Evolutionary conservation across 2,113 vertebrate species (phyloP).

Genomic region (Tenebrosternarchus preto): DNA sequence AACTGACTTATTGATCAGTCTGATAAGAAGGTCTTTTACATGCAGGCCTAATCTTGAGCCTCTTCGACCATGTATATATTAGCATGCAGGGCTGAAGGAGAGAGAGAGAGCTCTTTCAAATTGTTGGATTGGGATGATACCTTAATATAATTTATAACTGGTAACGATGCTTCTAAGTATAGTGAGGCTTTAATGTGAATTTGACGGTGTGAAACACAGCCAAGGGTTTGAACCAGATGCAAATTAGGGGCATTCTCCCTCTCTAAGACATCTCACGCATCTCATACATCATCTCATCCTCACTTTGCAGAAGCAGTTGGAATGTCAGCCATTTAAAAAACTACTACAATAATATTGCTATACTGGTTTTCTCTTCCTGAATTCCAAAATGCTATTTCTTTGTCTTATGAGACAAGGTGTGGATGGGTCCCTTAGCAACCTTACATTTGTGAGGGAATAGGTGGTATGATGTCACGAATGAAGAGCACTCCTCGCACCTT

Average conservation of each 20-base stretch:
- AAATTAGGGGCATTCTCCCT: no score
- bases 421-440: constrained; percentile 33
- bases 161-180: no score
- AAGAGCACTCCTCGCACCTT: constrained; percentile 22
- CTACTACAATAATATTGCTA: not conserved
- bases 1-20: constrained; percentile 19
- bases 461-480: constrained; percentile 11
- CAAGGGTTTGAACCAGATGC: no score
- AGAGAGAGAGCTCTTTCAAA: not conserved
- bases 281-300: no score
- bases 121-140: no score
- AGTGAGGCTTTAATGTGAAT: no score
- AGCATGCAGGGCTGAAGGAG: not conserved
- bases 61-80: not conserved
- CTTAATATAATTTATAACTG: no score
- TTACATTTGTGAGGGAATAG: constrained; percentile 34
- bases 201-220: no score
- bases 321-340: no score
- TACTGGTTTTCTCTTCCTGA: not conserved
- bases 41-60: no score
- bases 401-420: not conserved
- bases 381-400: not conserved
- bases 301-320: no score
- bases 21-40: not conserved
- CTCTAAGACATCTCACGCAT: no score